phyloP scores from a whole-genome alignment of 2,888 invertebrate genomes.

The Chloroclysta siterata region DNA sequence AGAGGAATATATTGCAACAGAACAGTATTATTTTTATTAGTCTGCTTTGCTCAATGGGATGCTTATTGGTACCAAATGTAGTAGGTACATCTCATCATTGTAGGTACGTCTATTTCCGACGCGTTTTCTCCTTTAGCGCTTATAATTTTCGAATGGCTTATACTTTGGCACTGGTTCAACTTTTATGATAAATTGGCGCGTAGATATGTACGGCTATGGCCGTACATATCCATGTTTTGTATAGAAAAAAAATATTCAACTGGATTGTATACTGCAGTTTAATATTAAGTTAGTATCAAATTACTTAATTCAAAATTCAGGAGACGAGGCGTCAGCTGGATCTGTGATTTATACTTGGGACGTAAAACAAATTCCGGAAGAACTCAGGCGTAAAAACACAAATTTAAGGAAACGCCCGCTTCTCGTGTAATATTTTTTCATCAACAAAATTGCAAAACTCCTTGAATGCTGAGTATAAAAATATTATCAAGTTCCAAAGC shows the following conservation, averaged over 20 bases:
- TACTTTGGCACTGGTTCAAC: constrained; percentile 56
- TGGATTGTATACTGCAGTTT: constrained; percentile 32
- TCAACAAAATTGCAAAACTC: constrained; percentile 29
- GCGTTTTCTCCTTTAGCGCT: not conserved
- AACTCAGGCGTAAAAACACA: constrained; percentile 37
- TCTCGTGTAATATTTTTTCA: constrained; percentile 29
- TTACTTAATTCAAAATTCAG: constrained; percentile 72
- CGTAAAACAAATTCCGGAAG: constrained; percentile 56
- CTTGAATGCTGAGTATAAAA: constrained; percentile 20
- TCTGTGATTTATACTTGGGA: constrained; percentile 70
- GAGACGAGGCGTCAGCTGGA: constrained; percentile 68
- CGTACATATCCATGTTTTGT: not conserved
- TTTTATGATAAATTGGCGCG: constrained; percentile 43
- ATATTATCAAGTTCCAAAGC: constrained; percentile 16
- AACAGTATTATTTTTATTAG: constrained; percentile 24
- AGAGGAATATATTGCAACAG: constrained; percentile 16
- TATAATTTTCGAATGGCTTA: constrained; percentile 17
- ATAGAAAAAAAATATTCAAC: not conserved
- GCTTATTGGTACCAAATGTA: not conserved
- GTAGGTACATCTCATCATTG: too few species aligned
- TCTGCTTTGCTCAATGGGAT: constrained; percentile 17
- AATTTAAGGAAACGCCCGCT: constrained; percentile 33
- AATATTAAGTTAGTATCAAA: constrained; percentile 53
- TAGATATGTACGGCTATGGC: not conserved
- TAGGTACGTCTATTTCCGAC: not conserved